Conservation (phyloP, 2,797 vertebrate species). For the Enteromius mattozi region DNA sequence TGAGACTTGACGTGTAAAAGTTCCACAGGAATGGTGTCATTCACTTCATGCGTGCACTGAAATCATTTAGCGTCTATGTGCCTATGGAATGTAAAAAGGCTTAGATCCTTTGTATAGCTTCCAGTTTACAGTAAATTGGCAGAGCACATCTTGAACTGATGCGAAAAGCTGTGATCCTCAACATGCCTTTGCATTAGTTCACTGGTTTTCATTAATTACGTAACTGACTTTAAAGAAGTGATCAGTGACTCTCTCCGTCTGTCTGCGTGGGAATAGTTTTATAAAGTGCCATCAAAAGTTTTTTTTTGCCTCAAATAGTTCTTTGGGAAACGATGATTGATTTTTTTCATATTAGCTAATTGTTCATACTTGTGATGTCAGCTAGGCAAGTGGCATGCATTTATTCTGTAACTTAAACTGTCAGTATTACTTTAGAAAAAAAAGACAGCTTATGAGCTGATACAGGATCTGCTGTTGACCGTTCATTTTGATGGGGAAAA, state of each 20-base stretch:
- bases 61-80: constrained; percentile 45
- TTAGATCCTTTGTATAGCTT: constrained; percentile 62
- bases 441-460: not conserved
- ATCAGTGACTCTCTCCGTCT: constrained; percentile 48
- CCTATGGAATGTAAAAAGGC: constrained; percentile 54
- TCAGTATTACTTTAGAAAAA: constrained; percentile 19
- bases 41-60: constrained; percentile 36
- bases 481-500: constrained; percentile 20
- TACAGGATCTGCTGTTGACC: not conserved
- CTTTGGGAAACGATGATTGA: not conserved
- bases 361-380: constrained; percentile 32
- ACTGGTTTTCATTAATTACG: constrained; percentile 62
- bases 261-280: constrained; percentile 52
- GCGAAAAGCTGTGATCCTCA: constrained; percentile 61
- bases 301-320: constrained; percentile 27
- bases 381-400: not conserved
- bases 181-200: constrained; percentile 48
- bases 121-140: constrained; percentile 64
- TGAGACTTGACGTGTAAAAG: constrained; percentile 30
- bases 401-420: constrained; percentile 30
- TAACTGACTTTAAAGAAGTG: constrained; percentile 55
- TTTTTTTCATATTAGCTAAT: constrained; percentile 8
- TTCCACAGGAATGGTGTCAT: constrained; percentile 52
- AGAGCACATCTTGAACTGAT: constrained; percentile 64
- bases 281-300: constrained; percentile 33